Evolutionary conservation across 2,797 vertebrate species (phyloP), one percentile per base, ranked within the genome.

Genomic region (Discoglossus pictus): DNA sequence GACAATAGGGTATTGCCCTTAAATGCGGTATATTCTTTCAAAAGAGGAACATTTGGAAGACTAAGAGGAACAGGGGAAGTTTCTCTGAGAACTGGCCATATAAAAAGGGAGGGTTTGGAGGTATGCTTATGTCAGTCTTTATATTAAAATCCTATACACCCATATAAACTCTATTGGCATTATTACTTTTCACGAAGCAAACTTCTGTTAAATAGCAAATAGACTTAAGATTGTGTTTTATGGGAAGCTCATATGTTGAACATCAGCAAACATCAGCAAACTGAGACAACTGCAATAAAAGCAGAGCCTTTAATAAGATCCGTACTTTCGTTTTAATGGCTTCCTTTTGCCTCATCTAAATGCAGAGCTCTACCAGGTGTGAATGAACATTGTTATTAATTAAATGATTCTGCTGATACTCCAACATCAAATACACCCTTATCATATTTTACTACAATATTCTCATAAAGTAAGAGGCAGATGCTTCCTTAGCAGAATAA

Each of bases 321-420:
- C 59, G 31, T 63, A 70, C 62, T 65, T 69, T 21, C 76, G 7
- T 70, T 74, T 23, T 72, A 74, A 61, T 74, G 51, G 35, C 38
- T 74, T 23, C 21, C 61, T 73, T 81, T 72, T 61, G 53, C 9
- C 24, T 80, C 68, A 74, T 65, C 21, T 75, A 74, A 73, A 74
- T 73, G 66, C 74, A 71, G 44, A 42, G 59, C 61, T 72, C 50
- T 1, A 72, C 43, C 48, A 73, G 36, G 23, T 78, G 50, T 42
- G 66, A 34, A 55, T 74, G 65, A 72, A 12, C 50, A n/a, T 79
- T 77, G 47, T 34, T 77, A 62, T 75, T 73, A 79, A 76, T 59
- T 72, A 69, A 75, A 59, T 9, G 39, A 66, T 68, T 69, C 36
- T 76, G 75, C 74, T 60, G 58, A 61, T 62, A 36, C 6, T 70